A percentile compares a stretch with the other conserved stretches of the same genome.
Conservation (phyloP, 1,140 invertebrate genomes). For the Drosophila novamexicana region DNA sequence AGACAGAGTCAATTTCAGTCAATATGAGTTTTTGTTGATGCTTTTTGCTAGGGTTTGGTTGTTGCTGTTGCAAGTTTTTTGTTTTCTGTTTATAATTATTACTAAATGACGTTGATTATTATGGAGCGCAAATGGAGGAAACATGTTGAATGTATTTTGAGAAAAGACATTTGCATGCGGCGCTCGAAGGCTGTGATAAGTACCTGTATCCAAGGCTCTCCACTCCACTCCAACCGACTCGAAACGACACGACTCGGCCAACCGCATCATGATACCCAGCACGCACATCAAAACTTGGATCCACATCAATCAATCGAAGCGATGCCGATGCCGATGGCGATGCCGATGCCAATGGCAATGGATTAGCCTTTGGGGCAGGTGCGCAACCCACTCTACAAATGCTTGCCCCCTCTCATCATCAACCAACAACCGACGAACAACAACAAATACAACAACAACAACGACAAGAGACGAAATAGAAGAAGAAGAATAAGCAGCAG, state of each 20-base stretch:
- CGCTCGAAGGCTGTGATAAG: constrained; percentile 82
- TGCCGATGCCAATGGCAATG: constrained; percentile 27
- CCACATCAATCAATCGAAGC: constrained; percentile 53
- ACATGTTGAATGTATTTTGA: constrained; percentile 79
- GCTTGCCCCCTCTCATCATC: constrained; percentile 52
- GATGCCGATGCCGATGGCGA: constrained; percentile 11
- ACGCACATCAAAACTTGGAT: constrained; percentile 53
- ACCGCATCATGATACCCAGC: constrained; percentile 33
- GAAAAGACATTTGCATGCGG: constrained; percentile 82
- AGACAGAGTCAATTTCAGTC: constrained; percentile 43
- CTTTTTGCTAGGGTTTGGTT: constrained; percentile 30
- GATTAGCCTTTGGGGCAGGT: constrained; percentile 70
- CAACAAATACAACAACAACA: constrained; percentile 8
- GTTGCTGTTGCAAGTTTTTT: constrained; percentile 44
- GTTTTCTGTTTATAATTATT: constrained; percentile 76
- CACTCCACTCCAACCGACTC: neutral
- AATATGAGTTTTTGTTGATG: constrained; percentile 29
- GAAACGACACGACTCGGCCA: neutral
- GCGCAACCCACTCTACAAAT: constrained; percentile 74
- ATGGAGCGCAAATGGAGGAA: constrained; percentile 81
- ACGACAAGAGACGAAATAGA: constrained; percentile 4
- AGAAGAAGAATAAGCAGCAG: constrained; percentile 45
- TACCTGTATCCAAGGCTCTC: constrained; percentile 74
- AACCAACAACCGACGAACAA: constrained; percentile 14
- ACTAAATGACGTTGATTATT: constrained; percentile 79